phyloP scores from a whole-genome alignment of 2,888 invertebrate genomes.

The Tetramorium bicarinatum region DNA sequence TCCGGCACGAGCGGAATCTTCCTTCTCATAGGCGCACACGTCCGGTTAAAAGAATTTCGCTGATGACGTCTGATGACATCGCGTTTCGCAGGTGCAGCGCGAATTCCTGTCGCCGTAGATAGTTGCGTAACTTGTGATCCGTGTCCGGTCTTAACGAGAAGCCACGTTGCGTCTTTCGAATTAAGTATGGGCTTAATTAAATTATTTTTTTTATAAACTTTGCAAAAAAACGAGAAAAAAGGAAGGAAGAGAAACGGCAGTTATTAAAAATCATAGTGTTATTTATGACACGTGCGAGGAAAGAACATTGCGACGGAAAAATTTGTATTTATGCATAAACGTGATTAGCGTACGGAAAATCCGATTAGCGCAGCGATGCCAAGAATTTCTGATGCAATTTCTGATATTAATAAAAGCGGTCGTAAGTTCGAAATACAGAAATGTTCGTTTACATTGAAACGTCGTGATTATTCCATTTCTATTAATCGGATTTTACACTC shows the following conservation, averaged over 20 bases:
- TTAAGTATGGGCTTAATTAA: background rate
- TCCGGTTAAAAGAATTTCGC: constrained; percentile 47
- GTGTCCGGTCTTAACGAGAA: constrained; percentile 30
- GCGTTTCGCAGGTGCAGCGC: constrained; percentile 50
- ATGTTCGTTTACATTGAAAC: background rate
- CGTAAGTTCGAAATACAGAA: background rate
- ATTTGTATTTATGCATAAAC: background rate
- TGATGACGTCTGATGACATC: constrained; percentile 45
- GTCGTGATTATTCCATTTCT: background rate
- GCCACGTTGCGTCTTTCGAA: constrained; percentile 1
- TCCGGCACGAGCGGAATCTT: constrained; percentile 18
- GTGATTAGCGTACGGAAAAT: background rate
- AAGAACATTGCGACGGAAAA: background rate
- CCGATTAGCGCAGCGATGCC: constrained; percentile 20
- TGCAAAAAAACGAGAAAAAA: background rate
- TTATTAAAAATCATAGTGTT: background rate
- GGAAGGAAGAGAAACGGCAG: background rate
- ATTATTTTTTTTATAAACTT: background rate
- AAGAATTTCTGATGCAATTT: constrained; percentile 5
- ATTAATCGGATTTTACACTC: constrained; percentile 12
- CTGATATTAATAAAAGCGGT: constrained; percentile 12
- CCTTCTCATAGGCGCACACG: constrained; percentile 19
- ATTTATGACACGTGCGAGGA: background rate
- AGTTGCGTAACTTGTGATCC: constrained; percentile 43
- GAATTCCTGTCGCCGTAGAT: constrained; percentile 31